Base-by-base conservation (phyloP, 2,888 invertebrate genomes). In the Pseudolycoriella hygida region DNA sequence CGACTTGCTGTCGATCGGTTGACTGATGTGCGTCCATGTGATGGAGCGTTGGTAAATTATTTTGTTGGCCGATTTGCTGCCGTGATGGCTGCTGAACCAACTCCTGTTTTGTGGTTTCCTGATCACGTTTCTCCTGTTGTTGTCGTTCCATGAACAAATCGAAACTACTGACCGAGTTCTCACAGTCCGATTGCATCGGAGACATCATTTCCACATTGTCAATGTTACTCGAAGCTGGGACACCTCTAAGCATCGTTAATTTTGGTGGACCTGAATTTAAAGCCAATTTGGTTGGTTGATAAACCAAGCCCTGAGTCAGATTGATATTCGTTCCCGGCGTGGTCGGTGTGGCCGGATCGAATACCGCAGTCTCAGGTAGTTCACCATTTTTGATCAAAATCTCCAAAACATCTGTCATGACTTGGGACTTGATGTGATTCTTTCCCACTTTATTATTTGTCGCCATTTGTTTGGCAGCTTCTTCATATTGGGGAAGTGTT, bases 361-460 rank as follows among this genome's bases (percentile, higher is more conserved):
- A 30, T 5, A 57, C 89, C 1, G 88, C 88, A 54, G 88, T 88
- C 8, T 89, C 80, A 1, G 92, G 88, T 47, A 93, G 64, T 58
- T 93, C 93, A 11, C 93, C 93, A 60, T 88, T 89, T 58, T 90
- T 84, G 40, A 93, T 90, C 12, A 94, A 73, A 53, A 94, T 90
- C 60, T 94, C 92, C 45, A 94, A 67, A 1, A 94, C 90, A 62
- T 94, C 93, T 39, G 59, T 60, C 19, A 64, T 56, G 48, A 64
- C 64, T 54, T 67, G 59, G 56, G 63, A 61, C 47, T 66, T 65
- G 1, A 64, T 52, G 45, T 56, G 48, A 47, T 47, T 47, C 49
- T 44, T 43, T 6, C 14, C 45, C 30, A 32, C 42, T 34, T 43
- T 47, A 38, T 19, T 43, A 46, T 54, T 44, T 20, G 20, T 30